Evolutionary conservation across 2,888 invertebrate species (phyloP).

Genomic region (Thymelicus sylvestris): DNA sequence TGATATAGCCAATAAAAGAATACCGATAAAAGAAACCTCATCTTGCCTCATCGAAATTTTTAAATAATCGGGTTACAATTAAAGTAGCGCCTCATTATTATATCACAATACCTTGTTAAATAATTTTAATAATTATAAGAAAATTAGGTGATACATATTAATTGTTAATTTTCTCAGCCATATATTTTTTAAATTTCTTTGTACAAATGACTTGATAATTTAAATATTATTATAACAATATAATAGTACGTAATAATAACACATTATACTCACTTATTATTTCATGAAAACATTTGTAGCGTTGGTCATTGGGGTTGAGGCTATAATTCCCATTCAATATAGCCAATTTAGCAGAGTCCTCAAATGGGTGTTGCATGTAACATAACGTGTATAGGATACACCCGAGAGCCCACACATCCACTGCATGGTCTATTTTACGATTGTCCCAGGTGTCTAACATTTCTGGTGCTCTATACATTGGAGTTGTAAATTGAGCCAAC

Average conservation of each 20-base stretch:
- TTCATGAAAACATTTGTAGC: slow-evolving; percentile 94
- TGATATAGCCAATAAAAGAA: too few relatives aligned
- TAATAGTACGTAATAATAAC: not conserved
- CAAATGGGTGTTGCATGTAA: slow-evolving; percentile 98
- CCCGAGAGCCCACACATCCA: slow-evolving; percentile 98
- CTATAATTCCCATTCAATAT: slow-evolving; percentile 98
- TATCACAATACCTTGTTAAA: too few relatives aligned
- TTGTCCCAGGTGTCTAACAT: slow-evolving; percentile 99
- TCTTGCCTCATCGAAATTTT: too few relatives aligned
- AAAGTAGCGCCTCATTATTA: too few relatives aligned
- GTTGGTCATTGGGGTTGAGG: slow-evolving; percentile 91
- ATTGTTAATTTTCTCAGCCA: too few relatives aligned
- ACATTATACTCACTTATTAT: slow-evolving; percentile 90
- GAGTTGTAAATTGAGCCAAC: slow-evolving; percentile 92
- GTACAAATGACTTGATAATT: too few relatives aligned
- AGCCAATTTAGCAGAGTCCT: slow-evolving; percentile 97
- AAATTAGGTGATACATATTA: too few relatives aligned
- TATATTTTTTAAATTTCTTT: too few relatives aligned
- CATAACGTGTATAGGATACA: slow-evolving; percentile 97
- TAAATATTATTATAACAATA: too few relatives aligned
- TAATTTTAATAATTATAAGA: too few relatives aligned
- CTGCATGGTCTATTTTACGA: slow-evolving; percentile 94
- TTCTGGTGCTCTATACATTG: slow-evolving; percentile 99
- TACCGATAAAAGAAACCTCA: too few relatives aligned
- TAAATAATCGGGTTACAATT: too few relatives aligned